Percentiles rank a stretch among this genome's conserved stretches.
Conservation (phyloP, 2,888 invertebrate genomes). For the Protodeltote pygarga region DNA sequence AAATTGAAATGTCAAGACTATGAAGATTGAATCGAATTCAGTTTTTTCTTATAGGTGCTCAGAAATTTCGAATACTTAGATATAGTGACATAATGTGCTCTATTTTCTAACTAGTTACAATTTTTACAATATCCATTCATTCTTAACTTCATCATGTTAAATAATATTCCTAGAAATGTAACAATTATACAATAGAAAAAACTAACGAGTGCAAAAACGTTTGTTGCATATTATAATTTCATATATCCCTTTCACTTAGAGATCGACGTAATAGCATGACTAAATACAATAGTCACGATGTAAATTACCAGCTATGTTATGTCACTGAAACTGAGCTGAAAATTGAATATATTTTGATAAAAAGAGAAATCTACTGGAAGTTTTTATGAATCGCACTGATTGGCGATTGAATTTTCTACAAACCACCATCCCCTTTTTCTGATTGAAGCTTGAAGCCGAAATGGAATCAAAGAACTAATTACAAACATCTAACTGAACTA, state of each 20-base stretch:
- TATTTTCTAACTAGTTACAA: constrained; percentile 9
- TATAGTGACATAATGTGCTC: background rate
- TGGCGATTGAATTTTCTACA: constrained; percentile 1
- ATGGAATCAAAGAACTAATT: constrained; percentile 6
- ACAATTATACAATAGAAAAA: constrained; percentile 19
- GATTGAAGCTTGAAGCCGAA: constrained; percentile 12
- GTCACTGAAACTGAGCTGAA: background rate
- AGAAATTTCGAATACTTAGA: constrained; percentile 9
- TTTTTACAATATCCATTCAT: constrained; percentile 15
- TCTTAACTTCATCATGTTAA: constrained; percentile 7
- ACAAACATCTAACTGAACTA: constrained; percentile 12
- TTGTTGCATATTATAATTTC: background rate
- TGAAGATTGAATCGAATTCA: constrained; percentile 37
- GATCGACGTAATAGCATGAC: background rate
- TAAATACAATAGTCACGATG: constrained; percentile 1
- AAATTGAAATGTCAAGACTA: constrained; percentile 49
- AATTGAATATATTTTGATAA: constrained; percentile 1
- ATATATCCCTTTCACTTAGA: constrained; percentile 18
- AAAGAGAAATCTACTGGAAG: constrained; percentile 5
- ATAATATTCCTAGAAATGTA: constrained; percentile 27
- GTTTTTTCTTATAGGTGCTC: constrained; percentile 22
- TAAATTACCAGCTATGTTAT: background rate
- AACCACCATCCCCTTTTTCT: constrained; percentile 6
- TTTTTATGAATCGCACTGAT: constrained; percentile 1
- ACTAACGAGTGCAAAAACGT: constrained; percentile 2